Conservation (phyloP, 1,140 invertebrate species). For the Procambarus clarkii region DNA sequence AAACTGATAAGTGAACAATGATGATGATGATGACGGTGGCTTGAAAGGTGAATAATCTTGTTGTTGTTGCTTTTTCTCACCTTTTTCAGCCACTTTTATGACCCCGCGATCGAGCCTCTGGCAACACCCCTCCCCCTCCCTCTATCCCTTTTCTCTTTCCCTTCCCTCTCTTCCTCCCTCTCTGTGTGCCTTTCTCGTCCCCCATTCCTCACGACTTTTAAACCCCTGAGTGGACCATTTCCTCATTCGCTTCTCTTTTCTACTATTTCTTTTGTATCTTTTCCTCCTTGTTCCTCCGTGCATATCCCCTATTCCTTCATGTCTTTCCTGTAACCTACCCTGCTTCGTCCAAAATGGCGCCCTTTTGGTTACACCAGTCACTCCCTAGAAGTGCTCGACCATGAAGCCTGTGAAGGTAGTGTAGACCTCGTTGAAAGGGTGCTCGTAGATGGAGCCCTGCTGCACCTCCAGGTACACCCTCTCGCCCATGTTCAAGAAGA, state of each 20-base stretch:
- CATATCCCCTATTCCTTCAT: not conserved
- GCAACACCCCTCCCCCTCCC: no score
- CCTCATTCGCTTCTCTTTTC: no score
- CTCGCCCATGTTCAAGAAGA: conserved; percentile 59
- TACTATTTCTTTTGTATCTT: no score
- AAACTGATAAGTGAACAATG: not conserved
- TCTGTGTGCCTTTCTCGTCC: no score
- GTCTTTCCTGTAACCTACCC: not conserved
- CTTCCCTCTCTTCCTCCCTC: no score
- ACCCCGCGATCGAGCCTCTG: no score
- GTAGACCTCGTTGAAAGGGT: conserved; percentile 70
- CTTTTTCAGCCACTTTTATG: not conserved
- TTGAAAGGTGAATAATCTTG: not conserved
- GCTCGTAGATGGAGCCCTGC: conserved; percentile 65
- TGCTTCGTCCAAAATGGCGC: not conserved
- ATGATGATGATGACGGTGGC: not conserved
- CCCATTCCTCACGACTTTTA: no score
- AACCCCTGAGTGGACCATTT: no score
- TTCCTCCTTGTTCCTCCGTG: not conserved
- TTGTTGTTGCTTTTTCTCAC: not conserved
- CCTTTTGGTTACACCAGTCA: not conserved
- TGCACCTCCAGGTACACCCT: conserved; percentile 68
- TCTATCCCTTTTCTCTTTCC: no score
- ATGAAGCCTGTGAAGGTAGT: conserved; percentile 61
- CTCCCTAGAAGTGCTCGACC: conserved; percentile 46